A percentile compares a stretch with the other conserved stretches of the same genome.
Conservation (phyloP, 2,113 vertebrate species). For the Tragelaphus scriptus region DNA sequence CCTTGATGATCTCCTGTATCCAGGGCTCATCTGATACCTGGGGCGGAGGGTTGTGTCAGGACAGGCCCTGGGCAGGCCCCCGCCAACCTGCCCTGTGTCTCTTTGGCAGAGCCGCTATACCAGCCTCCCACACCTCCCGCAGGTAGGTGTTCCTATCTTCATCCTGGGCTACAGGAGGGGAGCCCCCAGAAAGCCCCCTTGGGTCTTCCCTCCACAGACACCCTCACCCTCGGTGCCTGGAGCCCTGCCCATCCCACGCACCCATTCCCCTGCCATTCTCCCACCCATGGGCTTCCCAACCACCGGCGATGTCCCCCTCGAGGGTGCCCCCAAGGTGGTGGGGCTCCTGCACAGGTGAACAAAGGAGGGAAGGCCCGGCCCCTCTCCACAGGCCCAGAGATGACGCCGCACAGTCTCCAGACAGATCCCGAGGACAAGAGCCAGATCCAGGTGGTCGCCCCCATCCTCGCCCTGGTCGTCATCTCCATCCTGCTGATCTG, state of each 20-base stretch:
- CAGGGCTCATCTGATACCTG: not conserved
- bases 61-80: not conserved
- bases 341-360: not conserved
- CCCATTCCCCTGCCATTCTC: not conserved
- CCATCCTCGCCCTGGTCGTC: not conserved
- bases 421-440: not conserved
- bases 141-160: not conserved
- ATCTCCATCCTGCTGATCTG: accelerated
- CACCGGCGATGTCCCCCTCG: accelerated
- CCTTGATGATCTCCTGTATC: not conserved
- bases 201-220: accelerated
- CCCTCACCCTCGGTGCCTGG: not conserved
- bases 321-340: not conserved
- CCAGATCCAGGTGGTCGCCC: not conserved
- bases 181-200: not conserved
- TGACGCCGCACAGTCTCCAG: accelerated
- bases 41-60: not conserved
- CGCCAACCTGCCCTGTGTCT: not conserved
- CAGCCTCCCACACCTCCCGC: accelerated
- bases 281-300: not conserved
- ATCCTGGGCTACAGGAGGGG: accelerated
- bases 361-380: accelerated
- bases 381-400: accelerated
- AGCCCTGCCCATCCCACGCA: not conserved
- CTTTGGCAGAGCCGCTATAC: not conserved